Evolutionary conservation across 2,113 vertebrate species (phyloP).

Genomic region (Orcinus orca): DNA sequence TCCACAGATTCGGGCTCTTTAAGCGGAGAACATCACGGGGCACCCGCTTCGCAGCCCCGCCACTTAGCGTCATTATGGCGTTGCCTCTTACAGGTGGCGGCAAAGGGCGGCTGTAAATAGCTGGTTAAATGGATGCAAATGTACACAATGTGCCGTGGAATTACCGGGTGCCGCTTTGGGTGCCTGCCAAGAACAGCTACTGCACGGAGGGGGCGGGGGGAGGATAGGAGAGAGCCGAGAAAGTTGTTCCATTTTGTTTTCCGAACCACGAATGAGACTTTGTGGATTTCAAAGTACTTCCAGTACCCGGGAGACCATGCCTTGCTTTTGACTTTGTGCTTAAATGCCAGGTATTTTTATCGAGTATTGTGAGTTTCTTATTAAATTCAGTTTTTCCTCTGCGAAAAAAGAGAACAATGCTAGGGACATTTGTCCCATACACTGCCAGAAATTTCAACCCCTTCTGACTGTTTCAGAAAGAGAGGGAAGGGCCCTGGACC

Average conservation of each 20-base stretch:
- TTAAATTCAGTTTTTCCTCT: not conserved
- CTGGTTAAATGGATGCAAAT: conserved; percentile 26
- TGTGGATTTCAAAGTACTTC: not conserved
- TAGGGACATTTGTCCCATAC: not conserved
- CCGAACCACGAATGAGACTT: not conserved
- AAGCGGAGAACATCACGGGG: not conserved
- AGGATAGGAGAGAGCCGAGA: not conserved
- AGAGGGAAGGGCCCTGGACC: not conserved
- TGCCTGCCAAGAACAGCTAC: conserved; percentile 12
- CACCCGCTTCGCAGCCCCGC: not conserved
- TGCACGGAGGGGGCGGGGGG: not conserved
- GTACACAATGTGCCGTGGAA: conserved; percentile 30
- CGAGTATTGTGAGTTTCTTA: not conserved
- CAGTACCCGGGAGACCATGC: not conserved
- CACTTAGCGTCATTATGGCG: not conserved
- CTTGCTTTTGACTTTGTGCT: not conserved
- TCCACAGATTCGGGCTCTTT: not conserved
- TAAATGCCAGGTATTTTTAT: not conserved
- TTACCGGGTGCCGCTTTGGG: not conserved
- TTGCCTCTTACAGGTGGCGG: conserved; percentile 63
- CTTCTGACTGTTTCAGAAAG: not conserved
- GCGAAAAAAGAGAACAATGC: not conserved
- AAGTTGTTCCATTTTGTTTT: conserved; percentile 36
- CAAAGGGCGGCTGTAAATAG: conserved; percentile 35
- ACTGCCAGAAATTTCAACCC: not conserved